Percentiles rank a stretch among this genome's conserved stretches.
Conservation (phyloP, 2,113 vertebrate species). For the Pavo muticus region DNA sequence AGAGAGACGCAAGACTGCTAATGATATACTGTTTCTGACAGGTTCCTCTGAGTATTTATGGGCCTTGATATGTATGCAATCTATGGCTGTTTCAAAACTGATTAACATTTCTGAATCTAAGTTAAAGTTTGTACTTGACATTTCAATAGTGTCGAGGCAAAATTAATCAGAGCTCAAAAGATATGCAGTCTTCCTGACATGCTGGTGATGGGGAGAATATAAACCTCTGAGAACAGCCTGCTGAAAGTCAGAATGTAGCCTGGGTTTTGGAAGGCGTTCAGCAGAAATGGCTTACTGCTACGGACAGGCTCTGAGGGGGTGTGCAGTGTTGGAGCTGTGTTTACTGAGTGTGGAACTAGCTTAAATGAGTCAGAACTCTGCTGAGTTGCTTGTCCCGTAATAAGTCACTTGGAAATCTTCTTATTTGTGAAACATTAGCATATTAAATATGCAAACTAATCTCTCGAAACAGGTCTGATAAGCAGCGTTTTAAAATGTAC, state of each 20-base stretch:
- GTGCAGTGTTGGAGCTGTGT: background rate
- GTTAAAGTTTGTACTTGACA: constrained; percentile 27
- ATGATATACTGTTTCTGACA: background rate
- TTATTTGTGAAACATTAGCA: constrained; percentile 10
- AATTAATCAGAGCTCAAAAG: constrained; percentile 30
- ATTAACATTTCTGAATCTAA: constrained; percentile 41
- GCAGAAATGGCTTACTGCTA: background rate
- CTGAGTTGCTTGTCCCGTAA: background rate
- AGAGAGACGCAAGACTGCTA: background rate
- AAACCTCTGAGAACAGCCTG: background rate
- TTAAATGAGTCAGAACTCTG: constrained; percentile 1
- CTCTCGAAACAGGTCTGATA: constrained; percentile 4
- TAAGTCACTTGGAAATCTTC: constrained; percentile 21
- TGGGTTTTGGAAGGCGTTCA: constrained; percentile 6
- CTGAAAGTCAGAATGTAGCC: background rate
- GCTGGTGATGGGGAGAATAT: background rate
- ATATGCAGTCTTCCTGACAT: background rate
- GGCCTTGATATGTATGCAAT: background rate
- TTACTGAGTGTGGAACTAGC: background rate
- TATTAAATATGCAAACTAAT: constrained; percentile 31
- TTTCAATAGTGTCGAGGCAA: constrained; percentile 9
- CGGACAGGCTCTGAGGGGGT: background rate
- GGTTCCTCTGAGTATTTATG: background rate
- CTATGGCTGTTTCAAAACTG: background rate
- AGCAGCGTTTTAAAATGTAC: background rate